Conservation (phyloP, 2,113 vertebrate genomes). For the Melierax canorus region DNA sequence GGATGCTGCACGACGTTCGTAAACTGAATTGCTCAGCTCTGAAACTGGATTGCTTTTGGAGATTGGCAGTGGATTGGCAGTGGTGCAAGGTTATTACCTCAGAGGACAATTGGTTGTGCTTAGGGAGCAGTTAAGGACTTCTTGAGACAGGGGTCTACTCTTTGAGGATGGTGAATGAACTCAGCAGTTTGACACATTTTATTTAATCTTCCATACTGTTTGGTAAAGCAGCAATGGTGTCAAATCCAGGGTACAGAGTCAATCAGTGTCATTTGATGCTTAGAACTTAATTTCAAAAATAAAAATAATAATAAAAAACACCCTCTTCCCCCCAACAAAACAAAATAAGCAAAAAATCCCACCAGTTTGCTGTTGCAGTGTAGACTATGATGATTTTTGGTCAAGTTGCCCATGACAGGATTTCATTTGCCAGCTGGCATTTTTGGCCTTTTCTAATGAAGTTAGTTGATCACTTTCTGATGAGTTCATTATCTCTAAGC, state of each 20-base stretch:
- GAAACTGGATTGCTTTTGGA: neutral
- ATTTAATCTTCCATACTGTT: neutral
- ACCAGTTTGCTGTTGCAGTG: neutral
- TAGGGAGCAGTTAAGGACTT: neutral
- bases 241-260: neutral
- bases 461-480: neutral
- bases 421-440: neutral
- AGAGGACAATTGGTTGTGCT: neutral
- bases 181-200: neutral
- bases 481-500: neutral
- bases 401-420: neutral
- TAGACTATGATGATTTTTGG: neutral
- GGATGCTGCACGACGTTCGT: neutral
- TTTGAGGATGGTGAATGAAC: neutral
- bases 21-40: neutral
- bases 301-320: neutral
- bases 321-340: neutral
- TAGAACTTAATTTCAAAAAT: neutral
- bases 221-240: neutral
- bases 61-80: neutral
- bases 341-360: neutral
- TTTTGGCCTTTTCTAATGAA: neutral
- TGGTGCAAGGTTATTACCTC: neutral
- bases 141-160: neutral
- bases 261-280: neutral